Base-by-base conservation (phyloP, 2,888 invertebrate species). In the Xanthia togata region DNA sequence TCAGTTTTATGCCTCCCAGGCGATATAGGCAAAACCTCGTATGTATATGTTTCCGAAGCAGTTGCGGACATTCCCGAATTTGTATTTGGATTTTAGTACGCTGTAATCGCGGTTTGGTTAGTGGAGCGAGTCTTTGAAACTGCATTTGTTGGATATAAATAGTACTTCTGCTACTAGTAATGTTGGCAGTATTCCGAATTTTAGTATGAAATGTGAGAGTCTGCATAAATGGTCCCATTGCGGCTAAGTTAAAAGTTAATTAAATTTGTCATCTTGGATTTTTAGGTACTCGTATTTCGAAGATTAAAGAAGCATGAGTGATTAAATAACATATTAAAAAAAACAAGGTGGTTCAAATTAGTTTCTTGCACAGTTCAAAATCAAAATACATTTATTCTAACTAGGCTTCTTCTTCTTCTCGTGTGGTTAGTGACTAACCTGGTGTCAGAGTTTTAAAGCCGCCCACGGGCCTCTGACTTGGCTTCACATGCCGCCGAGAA, bases 1-100 rank as follows among this genome's bases (percentile, higher is more conserved):
- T 93, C 91, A 89, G 89, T 92, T 95, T 94, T 95, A 95, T 94
- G 90, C 86, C 89, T 83, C 94, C 93, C 94, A 80, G 71, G 94
- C 89, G 94, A 83, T 90, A 90, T 89, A 84, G 87, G 78, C 85
- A 76, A 65, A 81, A 80, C 31, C 59, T 88, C 81, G 88, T 84
- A 89, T 88, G 87, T 73, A 86, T 68, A 83, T 62, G 62, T 31
- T 69, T 63, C 26, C 26, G 31, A 71, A 59, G 65, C 44, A 44
- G 44, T 72, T 31, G 71, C 50, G 73, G 82, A 84, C 76, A 82
- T 73, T 75, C 67, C 78, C 44, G 64, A 79, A 79, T 81, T 73
- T 68, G 70, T 75, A 82, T 77, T 71, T 73, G 59, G 60, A 78
- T 80, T 73, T 78, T 64, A 76, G 77, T 69, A 23, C 70, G 55